These are phyloP conservation scores for Craseonycteris thonglongyai DNA, from an alignment of 2,113 vertebrate species.

Conservation along the genomic window DNA sequence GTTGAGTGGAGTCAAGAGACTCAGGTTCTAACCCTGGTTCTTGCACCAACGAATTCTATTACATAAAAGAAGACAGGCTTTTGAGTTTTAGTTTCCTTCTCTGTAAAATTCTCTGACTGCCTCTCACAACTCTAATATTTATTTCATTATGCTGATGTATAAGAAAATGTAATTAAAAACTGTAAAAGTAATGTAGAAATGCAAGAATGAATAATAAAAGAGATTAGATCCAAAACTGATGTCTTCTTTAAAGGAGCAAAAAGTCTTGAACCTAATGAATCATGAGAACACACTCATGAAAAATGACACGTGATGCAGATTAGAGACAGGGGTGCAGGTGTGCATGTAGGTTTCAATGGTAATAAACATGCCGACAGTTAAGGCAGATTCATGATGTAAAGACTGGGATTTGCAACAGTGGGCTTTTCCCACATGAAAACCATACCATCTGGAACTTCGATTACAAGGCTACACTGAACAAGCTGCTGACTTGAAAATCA, in stretches of 20 bases:
- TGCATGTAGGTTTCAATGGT: not conserved
- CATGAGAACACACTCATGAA: not conserved
- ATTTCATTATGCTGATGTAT: not conserved
- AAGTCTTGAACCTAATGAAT: not conserved
- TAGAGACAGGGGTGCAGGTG: not conserved
- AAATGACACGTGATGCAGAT: not conserved
- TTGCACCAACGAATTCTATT: not conserved
- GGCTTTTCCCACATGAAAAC: not conserved
- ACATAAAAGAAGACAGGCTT: not conserved
- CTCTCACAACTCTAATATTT: not conserved
- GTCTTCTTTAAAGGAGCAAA: not conserved
- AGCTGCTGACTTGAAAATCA: not conserved
- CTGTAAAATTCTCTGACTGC: not conserved
- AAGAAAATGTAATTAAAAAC: not conserved
- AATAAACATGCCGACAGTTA: not conserved
- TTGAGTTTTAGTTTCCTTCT: not conserved
- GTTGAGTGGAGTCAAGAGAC: not conserved
- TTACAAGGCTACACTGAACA: not conserved
- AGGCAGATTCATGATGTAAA: not conserved
- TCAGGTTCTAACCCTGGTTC: not conserved
- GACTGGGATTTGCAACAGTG: not conserved
- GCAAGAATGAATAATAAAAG: not conserved
- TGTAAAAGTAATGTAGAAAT: not conserved
- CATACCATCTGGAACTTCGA: not conserved
- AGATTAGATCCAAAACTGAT: not conserved